Percentiles rank a stretch among this genome's conserved stretches.
Conservation (phyloP, 2,797 vertebrate genomes). For the Fundulus diaphanus region DNA sequence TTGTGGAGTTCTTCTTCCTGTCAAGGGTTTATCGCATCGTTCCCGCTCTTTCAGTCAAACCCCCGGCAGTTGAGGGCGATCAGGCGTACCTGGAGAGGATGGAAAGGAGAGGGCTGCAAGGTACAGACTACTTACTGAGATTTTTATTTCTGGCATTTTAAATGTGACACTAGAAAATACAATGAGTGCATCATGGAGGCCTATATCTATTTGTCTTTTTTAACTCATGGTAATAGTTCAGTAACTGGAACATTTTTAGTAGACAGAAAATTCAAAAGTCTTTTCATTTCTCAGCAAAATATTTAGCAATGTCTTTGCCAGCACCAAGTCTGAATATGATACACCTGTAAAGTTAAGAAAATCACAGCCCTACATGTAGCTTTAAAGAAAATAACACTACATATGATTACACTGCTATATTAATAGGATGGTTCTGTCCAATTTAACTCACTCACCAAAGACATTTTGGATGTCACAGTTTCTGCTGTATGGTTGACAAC, state of each 20-base stretch:
- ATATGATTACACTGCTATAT: no score
- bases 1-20: constrained; percentile 87
- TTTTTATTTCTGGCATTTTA: background rate
- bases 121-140: constrained; percentile 45
- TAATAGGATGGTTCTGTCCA: background rate
- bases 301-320: no score
- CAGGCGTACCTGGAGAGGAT: constrained; percentile 69
- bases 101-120: constrained; percentile 68
- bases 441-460: background rate
- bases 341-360: no score
- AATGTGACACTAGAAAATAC: background rate
- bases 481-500: background rate
- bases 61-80: constrained; percentile 63
- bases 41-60: constrained; percentile 80
- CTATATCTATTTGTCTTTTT: background rate
- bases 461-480: background rate
- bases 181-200: background rate
- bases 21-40: constrained; percentile 84
- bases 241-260: no score
- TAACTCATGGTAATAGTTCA: no score
- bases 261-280: no score
- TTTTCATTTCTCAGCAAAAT: no score
- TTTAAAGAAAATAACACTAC: no score
- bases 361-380: no score
- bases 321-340: no score